Evolutionary conservation across 2,888 invertebrate species (phyloP), one percentile per base, ranked within the genome.

Genomic region (Poecilobothrus nobilitatus): DNA sequence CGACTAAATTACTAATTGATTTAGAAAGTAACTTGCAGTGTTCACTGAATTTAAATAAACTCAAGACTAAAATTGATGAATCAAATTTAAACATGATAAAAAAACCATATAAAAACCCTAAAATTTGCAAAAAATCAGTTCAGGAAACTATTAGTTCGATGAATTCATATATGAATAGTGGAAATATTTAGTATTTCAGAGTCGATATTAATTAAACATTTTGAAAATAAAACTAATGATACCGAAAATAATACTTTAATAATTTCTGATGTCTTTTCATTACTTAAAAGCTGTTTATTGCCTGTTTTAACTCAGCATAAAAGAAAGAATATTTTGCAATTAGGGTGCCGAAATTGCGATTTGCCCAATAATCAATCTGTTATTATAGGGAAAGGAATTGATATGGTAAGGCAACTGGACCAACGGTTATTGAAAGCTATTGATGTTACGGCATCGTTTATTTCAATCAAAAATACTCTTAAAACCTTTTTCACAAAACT

Each of bases 301-400:
- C 22, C 63, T 15, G 15, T 63, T 63, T 8, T 21, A 21, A 21
- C 21, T 21, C 21, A 63, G 15, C 63, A 63, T 63, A 63, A 63
- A 63, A 7, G 63, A 21, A 63, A 63, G 15, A 63, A 63, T 63
- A 21, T 63, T 63, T 63, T 63, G 21, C 63, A 15, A 6, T 3
- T 3, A 3, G 3, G 44, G 6, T 34, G 61, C 7, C 15, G 18
- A 15, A 61, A n/a, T 63, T 9, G 12, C 1, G 6, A 63, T 21
- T 12, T 63, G 12, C 8, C 9, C 9, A 12, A 63, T 3, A 15
- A 63, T 63, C 63, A 63, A 22, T 63, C 63, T 21, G 12, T 63
- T 63, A 63, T 63, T 63, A 21, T 63, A 63, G 63, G 63, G 9
- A 21, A 63, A 63, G 6, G 63, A 63, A 63, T 63, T 63, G 63